Conservation (phyloP, 2,888 invertebrate genomes). For the Phymatocera aterrima region DNA sequence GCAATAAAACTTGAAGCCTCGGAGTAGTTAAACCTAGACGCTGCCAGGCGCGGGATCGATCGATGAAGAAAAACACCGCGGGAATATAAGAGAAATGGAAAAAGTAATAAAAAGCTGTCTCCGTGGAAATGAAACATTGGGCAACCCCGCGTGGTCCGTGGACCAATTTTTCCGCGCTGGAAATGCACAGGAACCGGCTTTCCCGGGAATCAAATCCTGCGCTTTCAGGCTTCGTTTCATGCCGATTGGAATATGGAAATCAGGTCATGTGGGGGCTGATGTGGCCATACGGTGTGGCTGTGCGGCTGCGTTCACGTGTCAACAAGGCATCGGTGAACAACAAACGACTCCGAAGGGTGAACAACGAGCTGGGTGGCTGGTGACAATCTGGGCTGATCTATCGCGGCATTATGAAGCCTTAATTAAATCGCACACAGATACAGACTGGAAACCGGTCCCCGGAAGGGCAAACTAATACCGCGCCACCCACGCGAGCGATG, state of each 20-base stretch:
- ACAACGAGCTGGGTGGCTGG: conserved; percentile 15
- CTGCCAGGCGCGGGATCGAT: neutral
- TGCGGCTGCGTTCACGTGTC: neutral
- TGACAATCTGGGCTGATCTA: conserved; percentile 30
- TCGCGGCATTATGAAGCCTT: conserved; percentile 32
- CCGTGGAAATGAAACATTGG: neutral
- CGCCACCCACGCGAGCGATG: neutral
- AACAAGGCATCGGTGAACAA: conserved; percentile 24
- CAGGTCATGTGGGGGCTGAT: neutral
- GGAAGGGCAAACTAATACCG: neutral
- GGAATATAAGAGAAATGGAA: neutral
- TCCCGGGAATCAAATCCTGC: no score
- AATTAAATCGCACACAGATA: conserved; percentile 15
- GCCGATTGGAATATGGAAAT: no score
- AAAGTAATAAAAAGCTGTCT: neutral
- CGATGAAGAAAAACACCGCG: neutral
- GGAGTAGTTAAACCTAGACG: conserved; percentile 1
- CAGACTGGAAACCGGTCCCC: neutral
- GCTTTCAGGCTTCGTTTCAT: no score
- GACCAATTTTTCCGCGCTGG: neutral
- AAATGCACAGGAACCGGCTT: neutral
- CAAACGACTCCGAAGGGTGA: conserved; percentile 6
- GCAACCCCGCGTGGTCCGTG: neutral
- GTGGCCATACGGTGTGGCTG: neutral
- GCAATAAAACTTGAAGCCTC: conserved; percentile 30